These are phyloP conservation scores for Pangasius larnaudii DNA, from an alignment of 2,797 vertebrate species.

Conservation along the genomic window DNA sequence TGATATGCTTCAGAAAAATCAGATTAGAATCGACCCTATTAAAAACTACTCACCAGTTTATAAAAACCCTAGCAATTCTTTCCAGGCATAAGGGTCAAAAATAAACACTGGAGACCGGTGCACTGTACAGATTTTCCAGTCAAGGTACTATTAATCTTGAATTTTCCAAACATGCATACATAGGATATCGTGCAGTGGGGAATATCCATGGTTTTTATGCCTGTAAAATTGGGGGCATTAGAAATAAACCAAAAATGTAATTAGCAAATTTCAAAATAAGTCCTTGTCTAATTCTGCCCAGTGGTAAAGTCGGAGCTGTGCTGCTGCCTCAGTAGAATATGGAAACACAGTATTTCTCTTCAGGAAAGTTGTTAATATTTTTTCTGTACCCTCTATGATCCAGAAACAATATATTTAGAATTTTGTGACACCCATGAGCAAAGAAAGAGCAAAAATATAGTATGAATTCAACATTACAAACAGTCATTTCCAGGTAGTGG, in stretches of 20 bases:
- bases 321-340: not conserved
- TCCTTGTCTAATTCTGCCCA: not conserved
- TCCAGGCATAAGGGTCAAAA: conserved; percentile 1
- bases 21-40: conserved; percentile 71
- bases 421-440: not conserved
- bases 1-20: conserved; percentile 89
- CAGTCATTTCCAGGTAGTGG: not conserved
- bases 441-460: not conserved
- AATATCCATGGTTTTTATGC: conserved; percentile 12
- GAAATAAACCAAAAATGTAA: not conserved
- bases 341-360: not conserved
- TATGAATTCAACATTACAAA: not conserved
- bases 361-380: not conserved
- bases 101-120: conserved; percentile 24
- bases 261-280: not conserved
- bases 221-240: not conserved
- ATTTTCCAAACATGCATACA: conserved; percentile 40
- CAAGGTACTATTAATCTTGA: conserved; percentile 6
- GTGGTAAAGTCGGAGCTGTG: not conserved
- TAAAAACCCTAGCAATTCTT: conserved; percentile 19
- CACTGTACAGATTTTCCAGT: conserved; percentile 5
- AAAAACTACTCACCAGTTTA: conserved; percentile 45
- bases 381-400: not conserved
- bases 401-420: not conserved
- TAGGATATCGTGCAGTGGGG: conserved; percentile 21